Percentiles rank a stretch among this genome's conserved stretches.
phyloP scores from a whole-genome alignment of 2,113 vertebrate genomes.

The Alexandromys fortis region DNA sequence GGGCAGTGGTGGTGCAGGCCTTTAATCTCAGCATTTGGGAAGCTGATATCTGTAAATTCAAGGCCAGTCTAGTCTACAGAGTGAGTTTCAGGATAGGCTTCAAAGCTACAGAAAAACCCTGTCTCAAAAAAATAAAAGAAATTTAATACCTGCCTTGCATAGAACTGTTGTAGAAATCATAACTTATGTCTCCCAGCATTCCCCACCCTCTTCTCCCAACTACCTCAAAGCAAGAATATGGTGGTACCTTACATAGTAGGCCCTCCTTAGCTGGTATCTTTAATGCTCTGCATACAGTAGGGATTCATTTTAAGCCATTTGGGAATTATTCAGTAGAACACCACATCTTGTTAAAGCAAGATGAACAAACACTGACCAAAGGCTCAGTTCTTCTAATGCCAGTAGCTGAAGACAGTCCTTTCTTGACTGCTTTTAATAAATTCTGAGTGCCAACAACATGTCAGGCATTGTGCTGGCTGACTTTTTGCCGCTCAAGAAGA shows the following conservation, averaged over 20 bases:
- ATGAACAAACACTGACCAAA: constrained; percentile 6
- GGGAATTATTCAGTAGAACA: neutral
- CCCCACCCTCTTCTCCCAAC: neutral
- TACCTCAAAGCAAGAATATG: constrained; percentile 27
- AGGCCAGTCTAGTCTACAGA: too few relatives aligned
- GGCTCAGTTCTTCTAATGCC: neutral
- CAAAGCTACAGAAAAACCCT: too few relatives aligned
- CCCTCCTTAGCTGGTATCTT: neutral
- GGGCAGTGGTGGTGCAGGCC: too few relatives aligned
- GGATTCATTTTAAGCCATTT: neutral
- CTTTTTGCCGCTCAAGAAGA: constrained; percentile 2
- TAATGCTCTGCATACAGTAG: neutral
- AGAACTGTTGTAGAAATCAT: constrained; percentile 21
- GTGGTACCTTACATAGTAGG: neutral
- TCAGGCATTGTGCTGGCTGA: neutral
- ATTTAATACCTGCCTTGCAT: constrained; percentile 1
- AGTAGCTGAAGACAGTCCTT: neutral
- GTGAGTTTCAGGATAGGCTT: too few relatives aligned
- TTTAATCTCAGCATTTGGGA: too few relatives aligned
- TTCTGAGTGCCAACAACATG: neutral
- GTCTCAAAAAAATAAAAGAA: neutral
- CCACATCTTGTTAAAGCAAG: neutral
- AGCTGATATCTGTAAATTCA: too few relatives aligned
- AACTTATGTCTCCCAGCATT: neutral
- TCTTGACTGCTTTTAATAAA: neutral